Percentiles rank a stretch among this genome's conserved stretches.
Conservation (phyloP, 2,113 vertebrate species). For the Coracopsis vasa region DNA sequence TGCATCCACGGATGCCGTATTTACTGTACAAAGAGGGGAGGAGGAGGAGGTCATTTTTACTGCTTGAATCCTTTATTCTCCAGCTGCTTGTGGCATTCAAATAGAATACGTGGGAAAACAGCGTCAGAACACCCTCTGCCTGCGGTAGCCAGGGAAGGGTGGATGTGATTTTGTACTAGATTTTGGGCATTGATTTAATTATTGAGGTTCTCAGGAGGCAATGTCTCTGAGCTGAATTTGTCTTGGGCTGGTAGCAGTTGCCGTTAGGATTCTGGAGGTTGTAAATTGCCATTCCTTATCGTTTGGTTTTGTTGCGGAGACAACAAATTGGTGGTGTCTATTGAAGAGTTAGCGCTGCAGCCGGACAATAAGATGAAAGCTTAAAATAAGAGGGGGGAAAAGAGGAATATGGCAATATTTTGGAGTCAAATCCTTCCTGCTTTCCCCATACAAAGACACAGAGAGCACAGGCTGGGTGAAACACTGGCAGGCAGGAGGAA, state of each 20-base stretch:
- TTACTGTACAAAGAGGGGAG: slow-evolving; percentile 26
- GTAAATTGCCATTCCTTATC: not conserved
- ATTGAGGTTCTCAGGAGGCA: slow-evolving; percentile 13
- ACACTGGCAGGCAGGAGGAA: not conserved
- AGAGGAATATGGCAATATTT: not conserved
- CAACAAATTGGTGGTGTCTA: slow-evolving; percentile 29
- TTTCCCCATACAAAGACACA: not conserved
- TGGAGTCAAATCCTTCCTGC: not conserved
- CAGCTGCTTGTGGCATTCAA: slow-evolving; percentile 16
- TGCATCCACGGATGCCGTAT: not conserved
- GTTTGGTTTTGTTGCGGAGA: slow-evolving; percentile 42
- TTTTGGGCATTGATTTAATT: not conserved
- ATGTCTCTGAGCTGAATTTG: slow-evolving; percentile 27
- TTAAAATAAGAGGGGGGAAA: not conserved
- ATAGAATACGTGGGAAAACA: slow-evolving; percentile 37
- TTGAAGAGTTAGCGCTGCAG: slow-evolving; percentile 10
- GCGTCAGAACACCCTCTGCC: not conserved
- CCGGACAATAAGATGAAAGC: not conserved
- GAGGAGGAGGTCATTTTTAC: slow-evolving; percentile 8
- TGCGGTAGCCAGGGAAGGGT: not conserved
- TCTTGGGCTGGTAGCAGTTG: not conserved
- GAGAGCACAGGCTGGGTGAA: not conserved
- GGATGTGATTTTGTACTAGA: not conserved
- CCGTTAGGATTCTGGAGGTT: slow-evolving; percentile 28
- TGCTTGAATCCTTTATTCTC: not conserved